phyloP scores from a whole-genome alignment of 2,888 invertebrate genomes.

The Dasypogon diadema region DNA sequence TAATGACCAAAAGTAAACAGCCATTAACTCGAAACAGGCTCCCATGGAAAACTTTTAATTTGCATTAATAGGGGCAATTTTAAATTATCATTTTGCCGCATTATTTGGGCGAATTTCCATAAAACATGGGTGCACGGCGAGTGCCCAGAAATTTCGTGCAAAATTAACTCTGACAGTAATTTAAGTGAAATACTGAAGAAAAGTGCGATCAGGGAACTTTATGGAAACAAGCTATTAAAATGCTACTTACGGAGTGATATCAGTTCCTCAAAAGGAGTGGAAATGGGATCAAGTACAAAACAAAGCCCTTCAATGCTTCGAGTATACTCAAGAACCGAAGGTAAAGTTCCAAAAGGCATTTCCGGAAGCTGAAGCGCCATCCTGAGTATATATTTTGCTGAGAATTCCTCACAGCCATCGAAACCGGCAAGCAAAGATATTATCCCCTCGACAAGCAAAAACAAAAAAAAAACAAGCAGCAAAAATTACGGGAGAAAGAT shows the following conservation, averaged over 20 bases:
- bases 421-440: conserved; percentile 13
- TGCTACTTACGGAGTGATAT: conserved; percentile 31
- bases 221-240: conserved; percentile 30
- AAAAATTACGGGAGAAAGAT: conserved; percentile 26
- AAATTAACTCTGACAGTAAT: conserved; percentile 20
- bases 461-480: conserved; percentile 23
- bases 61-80: conserved; percentile 4
- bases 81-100: not conserved
- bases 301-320: not conserved
- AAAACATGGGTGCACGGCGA: not conserved
- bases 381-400: conserved; percentile 8
- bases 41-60: conserved; percentile 20
- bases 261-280: conserved; percentile 36
- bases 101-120: not conserved
- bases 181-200: conserved; percentile 22
- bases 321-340: not conserved
- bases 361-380: too few species aligned
- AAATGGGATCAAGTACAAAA: conserved; percentile 30
- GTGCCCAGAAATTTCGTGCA: not conserved
- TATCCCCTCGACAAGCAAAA: not conserved
- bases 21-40: not conserved
- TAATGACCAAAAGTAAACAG: conserved; percentile 25
- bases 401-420: conserved; percentile 22
- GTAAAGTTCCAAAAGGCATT: conserved; percentile 45
- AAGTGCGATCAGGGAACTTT: conserved; percentile 24